A percentile compares a stretch with the other conserved stretches of the same genome.
These are phyloP conservation scores for Nesidiocoris tenuis DNA, from an alignment of 2,888 invertebrate species.

Conservation along the genomic window DNA sequence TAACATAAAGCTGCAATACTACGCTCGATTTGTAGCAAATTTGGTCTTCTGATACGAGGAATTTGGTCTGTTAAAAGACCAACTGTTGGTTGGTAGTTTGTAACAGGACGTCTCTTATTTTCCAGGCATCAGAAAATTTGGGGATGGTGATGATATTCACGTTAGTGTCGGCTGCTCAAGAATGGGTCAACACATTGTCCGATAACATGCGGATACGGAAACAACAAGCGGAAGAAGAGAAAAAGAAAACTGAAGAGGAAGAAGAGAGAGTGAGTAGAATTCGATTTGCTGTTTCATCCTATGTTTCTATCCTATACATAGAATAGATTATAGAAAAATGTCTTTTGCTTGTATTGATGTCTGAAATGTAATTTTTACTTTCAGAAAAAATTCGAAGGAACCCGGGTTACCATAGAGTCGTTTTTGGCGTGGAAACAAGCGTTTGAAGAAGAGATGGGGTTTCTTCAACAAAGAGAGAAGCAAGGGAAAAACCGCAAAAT, in stretches of 20 bases:
- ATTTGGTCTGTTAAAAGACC: no score
- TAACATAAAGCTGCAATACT: no score
- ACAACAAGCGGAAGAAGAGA: conserved; percentile 69
- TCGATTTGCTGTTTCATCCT: no score
- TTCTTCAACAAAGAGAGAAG: conserved; percentile 62
- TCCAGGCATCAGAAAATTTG: conserved; percentile 79
- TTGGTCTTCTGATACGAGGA: no score
- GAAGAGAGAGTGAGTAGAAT: conserved; percentile 75
- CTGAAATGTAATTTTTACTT: conserved; percentile 51
- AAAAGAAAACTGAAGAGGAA: conserved; percentile 76
- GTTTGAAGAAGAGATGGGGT: conserved; percentile 86
- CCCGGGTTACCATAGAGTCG: conserved; percentile 90
- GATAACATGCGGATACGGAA: conserved; percentile 71
- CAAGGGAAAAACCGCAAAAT: conserved; percentile 76
- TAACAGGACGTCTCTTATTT: no score
- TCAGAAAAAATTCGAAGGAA: conserved; percentile 92
- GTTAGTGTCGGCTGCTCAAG: conserved; percentile 87
- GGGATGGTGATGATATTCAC: conserved; percentile 99
- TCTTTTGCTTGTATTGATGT: background rate
- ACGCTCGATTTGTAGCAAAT: no score
- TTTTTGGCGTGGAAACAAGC: conserved; percentile 91
- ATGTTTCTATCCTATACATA: no score
- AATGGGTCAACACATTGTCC: conserved; percentile 83
- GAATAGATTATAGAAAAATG: no score
- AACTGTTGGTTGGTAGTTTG: no score